Percentiles rank a stretch among this genome's conserved stretches.
Conservation (phyloP, 2,888 invertebrate genomes). For the Dorcus hopei region DNA sequence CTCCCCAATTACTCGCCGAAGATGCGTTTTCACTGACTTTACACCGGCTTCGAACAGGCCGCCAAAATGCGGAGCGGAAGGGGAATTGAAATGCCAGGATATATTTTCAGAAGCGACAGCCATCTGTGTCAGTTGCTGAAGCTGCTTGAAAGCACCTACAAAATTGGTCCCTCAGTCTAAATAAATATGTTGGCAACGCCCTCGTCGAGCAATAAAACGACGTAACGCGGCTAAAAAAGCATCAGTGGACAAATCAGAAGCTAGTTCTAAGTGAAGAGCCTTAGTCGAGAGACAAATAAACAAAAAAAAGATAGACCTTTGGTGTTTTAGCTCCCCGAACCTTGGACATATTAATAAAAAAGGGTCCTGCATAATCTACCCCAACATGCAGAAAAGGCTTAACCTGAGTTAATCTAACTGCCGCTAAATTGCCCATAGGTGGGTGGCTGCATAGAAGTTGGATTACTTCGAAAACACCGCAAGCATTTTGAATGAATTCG, state of each 20-base stretch:
- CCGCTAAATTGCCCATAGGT: constrained; percentile 24
- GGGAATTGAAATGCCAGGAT: no score
- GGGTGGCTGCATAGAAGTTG: constrained; percentile 9
- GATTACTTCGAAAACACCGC: constrained; percentile 22
- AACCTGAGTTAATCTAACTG: constrained; percentile 11
- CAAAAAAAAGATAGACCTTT: constrained; percentile 23
- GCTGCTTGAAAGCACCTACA: background rate
- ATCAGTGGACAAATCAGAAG: constrained; percentile 22
- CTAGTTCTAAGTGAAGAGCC: constrained; percentile 26
- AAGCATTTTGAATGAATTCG: background rate
- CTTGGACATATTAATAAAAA: constrained; percentile 17
- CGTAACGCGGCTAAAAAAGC: constrained; percentile 22
- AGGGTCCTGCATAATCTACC: constrained; percentile 27
- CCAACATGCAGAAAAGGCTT: constrained; percentile 20
- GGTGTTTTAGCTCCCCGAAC: constrained; percentile 12
- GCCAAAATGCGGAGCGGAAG: no score
- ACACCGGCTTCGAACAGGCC: no score
- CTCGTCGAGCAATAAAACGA: constrained; percentile 22
- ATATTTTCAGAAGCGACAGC: no score
- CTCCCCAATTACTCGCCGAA: no score
- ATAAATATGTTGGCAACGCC: constrained; percentile 12
- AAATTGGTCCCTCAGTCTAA: constrained; percentile 22
- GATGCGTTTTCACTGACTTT: no score
- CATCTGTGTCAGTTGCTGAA: no score
- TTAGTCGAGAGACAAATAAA: constrained; percentile 27